phyloP scores from a whole-genome alignment of 2,888 invertebrate species.

The Caradrina kadenii region DNA sequence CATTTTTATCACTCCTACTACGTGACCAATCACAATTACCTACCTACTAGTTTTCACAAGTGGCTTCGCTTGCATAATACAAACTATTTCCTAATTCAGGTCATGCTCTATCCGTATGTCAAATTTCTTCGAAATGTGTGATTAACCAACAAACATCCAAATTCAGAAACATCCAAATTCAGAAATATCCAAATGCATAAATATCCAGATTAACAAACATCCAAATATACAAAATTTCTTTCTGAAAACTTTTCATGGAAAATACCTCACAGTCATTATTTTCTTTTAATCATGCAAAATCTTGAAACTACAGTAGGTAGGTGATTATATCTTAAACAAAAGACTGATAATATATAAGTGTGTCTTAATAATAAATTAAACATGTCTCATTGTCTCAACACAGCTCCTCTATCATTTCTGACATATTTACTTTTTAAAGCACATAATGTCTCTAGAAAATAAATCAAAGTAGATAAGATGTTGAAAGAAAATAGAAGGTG shows the following conservation, averaged over 20 bases:
- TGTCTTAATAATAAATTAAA: slow-evolving; percentile 6
- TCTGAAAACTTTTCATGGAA: background rate
- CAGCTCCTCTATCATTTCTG: background rate
- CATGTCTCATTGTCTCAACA: background rate
- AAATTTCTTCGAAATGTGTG: too few relatives aligned
- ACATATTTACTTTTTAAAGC: slow-evolving; percentile 15
- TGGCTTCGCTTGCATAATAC: too few relatives aligned
- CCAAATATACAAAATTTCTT: too few relatives aligned
- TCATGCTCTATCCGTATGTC: too few relatives aligned
- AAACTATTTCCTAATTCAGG: too few relatives aligned
- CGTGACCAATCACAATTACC: too few relatives aligned
- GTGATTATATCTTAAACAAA: slow-evolving; percentile 13
- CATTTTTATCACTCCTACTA: background rate
- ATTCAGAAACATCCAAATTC: too few relatives aligned
- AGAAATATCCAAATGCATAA: too few relatives aligned
- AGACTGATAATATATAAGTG: slow-evolving; percentile 7
- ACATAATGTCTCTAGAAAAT: slow-evolving; percentile 9
- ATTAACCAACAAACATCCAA: too few relatives aligned
- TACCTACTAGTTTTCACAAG: too few relatives aligned
- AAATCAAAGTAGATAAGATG: slow-evolving; percentile 9
- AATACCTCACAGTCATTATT: background rate
- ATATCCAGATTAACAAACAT: too few relatives aligned
- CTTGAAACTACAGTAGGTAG: background rate
- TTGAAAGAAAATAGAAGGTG: background rate
- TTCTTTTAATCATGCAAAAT: background rate